Conservation (phyloP, 1,140 invertebrate genomes). For the Lordiphosa mommai region DNA sequence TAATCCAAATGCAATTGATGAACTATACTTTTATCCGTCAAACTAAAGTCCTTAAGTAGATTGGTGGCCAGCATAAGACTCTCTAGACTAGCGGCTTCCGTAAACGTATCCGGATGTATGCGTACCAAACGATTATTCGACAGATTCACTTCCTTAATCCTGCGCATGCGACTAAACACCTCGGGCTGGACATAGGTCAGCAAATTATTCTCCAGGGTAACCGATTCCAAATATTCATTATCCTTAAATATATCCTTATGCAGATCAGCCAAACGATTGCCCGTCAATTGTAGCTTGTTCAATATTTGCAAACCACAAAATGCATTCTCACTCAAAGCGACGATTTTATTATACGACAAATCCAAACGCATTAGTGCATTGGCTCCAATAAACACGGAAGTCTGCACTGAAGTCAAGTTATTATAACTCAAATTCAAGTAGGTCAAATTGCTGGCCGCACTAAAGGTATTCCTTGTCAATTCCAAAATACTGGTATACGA, state of each 20-base stretch:
- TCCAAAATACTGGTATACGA: slow-evolving; percentile 68
- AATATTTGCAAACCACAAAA: slow-evolving; percentile 62
- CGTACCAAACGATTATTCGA: slow-evolving; percentile 49
- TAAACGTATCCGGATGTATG: slow-evolving; percentile 67
- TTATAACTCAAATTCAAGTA: slow-evolving; percentile 68
- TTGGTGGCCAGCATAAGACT: slow-evolving; percentile 58
- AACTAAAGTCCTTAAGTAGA: slow-evolving; percentile 39
- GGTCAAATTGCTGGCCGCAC: slow-evolving; percentile 57
- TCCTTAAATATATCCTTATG: slow-evolving; percentile 67
- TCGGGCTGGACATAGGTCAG: slow-evolving; percentile 61
- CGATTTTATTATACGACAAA: slow-evolving; percentile 62
- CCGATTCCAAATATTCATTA: slow-evolving; percentile 59
- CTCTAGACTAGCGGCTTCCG: slow-evolving; percentile 59
- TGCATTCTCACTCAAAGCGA: slow-evolving; percentile 54
- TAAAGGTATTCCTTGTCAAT: slow-evolving; percentile 67
- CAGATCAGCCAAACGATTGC: slow-evolving; percentile 53
- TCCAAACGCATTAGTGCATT: slow-evolving; percentile 62
- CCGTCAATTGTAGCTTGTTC: slow-evolving; percentile 52
- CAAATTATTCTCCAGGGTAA: slow-evolving; percentile 58
- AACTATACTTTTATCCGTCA: slow-evolving; percentile 65
- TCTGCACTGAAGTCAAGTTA: slow-evolving; percentile 62
- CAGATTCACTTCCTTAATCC: slow-evolving; percentile 66
- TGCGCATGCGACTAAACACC: slow-evolving; percentile 59
- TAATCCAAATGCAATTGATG: slow-evolving; percentile 62
- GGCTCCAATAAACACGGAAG: slow-evolving; percentile 71